These are phyloP conservation scores for Drosophila demipolita DNA, from an alignment of 2,888 invertebrate species.

Conservation along the genomic window DNA sequence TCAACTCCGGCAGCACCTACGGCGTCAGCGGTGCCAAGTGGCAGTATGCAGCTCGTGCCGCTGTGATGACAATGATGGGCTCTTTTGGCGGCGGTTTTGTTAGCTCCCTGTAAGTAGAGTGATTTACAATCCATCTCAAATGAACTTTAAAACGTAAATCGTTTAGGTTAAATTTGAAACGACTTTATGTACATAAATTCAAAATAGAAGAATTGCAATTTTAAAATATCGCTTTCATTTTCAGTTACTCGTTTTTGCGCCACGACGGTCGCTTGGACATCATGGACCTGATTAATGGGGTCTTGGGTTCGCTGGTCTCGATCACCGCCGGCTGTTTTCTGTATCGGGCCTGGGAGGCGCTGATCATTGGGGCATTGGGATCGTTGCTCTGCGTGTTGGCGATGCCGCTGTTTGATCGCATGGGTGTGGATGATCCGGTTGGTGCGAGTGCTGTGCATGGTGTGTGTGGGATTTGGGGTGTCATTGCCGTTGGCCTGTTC, in stretches of 20 bases:
- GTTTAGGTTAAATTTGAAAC: too few relatives aligned
- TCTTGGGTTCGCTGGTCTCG: constrained; percentile 94
- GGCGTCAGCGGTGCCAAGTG: constrained; percentile 93
- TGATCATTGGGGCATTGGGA: constrained; percentile 93
- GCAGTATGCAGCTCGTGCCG: constrained; percentile 95
- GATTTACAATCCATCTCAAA: background rate
- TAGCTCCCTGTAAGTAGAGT: constrained; percentile 85
- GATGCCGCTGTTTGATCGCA: constrained; percentile 91
- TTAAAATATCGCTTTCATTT: constrained; percentile 13
- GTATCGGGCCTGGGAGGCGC: constrained; percentile 94
- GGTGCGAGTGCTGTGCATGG: constrained; percentile 96
- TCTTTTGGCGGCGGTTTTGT: constrained; percentile 94
- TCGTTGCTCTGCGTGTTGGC: constrained; percentile 89
- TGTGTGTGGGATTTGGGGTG: constrained; percentile 90
- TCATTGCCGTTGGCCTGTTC: constrained; percentile 92
- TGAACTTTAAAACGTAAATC: too few relatives aligned
- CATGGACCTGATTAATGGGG: constrained; percentile 94
- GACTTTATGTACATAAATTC: background rate
- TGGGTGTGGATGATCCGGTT: constrained; percentile 93
- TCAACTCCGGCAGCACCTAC: constrained; percentile 96
- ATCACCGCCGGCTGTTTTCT: constrained; percentile 95
- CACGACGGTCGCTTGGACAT: constrained; percentile 92
- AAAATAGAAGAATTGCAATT: background rate
- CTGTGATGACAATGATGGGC: constrained; percentile 95
- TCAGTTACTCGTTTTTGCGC: constrained; percentile 88